These are phyloP conservation scores for Lamellibrachia satsuma DNA, from an alignment of 2,888 invertebrate genomes.

Conservation along the genomic window DNA sequence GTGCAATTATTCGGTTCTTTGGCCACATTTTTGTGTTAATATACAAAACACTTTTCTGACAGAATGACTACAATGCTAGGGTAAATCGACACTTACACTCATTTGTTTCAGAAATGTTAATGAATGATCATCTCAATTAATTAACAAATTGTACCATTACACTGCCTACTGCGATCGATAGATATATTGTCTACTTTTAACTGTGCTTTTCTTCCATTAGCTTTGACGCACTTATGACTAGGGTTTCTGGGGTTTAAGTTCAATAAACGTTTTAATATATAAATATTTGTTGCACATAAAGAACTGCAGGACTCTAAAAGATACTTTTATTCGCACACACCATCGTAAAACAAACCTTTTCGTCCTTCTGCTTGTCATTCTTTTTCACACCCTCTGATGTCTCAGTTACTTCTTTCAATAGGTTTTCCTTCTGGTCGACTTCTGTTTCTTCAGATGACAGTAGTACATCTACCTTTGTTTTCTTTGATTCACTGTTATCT, in stretches of 20 bases:
- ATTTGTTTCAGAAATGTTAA: too few relatives aligned
- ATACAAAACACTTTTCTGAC: background rate
- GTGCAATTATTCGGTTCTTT: background rate
- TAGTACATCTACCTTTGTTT: background rate
- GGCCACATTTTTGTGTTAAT: background rate
- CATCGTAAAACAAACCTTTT: background rate
- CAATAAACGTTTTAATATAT: background rate
- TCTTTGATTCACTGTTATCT: background rate
- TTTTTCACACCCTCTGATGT: background rate
- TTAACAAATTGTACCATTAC: too few relatives aligned
- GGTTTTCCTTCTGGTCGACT: conserved; percentile 7
- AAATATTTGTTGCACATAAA: background rate
- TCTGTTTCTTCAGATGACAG: background rate
- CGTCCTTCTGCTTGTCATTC: background rate
- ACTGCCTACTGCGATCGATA: too few relatives aligned
- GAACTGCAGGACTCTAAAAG: background rate
- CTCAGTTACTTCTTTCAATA: conserved; percentile 24
- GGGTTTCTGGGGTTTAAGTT: background rate
- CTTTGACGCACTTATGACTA: too few relatives aligned
- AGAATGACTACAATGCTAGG: background rate
- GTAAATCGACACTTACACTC: background rate
- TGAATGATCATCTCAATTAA: too few relatives aligned
- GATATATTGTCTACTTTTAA: too few relatives aligned
- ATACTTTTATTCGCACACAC: background rate
- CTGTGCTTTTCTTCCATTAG: too few relatives aligned